These are phyloP conservation scores for Isurus oxyrinchus DNA, from an alignment of 2,113 vertebrate species.

Conservation along the genomic window DNA sequence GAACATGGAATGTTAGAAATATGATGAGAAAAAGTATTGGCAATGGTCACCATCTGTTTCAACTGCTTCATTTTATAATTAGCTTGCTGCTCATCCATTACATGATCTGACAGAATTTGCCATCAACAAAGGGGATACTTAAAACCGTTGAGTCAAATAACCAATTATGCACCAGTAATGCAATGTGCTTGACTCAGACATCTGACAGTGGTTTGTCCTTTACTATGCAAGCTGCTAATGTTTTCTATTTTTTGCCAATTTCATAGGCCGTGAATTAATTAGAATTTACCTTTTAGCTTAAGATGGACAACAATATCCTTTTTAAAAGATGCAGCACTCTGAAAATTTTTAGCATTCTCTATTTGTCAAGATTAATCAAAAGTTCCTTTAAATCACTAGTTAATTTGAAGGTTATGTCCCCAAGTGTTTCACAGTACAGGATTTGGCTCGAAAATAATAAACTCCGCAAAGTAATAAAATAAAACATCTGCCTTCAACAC, in stretches of 20 bases:
- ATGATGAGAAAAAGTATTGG: background rate
- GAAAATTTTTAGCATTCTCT: background rate
- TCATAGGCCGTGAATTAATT: background rate
- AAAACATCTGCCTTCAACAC: background rate
- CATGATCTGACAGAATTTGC: background rate
- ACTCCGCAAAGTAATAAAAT: background rate
- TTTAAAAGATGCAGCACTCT: background rate
- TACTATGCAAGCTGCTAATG: background rate
- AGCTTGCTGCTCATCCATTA: background rate
- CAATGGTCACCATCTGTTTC: background rate
- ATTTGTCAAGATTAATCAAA: background rate
- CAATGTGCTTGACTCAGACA: background rate
- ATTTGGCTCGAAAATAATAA: background rate
- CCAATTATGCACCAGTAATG: background rate
- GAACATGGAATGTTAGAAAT: background rate
- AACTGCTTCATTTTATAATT: constrained; percentile 18
- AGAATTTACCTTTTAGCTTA: background rate
- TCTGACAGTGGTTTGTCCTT: background rate
- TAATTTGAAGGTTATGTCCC: background rate
- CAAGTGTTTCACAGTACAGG: background rate
- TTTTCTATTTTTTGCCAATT: background rate
- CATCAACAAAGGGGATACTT: constrained; percentile 15
- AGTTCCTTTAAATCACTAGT: background rate
- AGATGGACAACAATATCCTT: background rate
- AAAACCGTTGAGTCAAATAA: background rate